Conservation (phyloP, 2,888 invertebrate genomes). For the Xestia sexstrigata region DNA sequence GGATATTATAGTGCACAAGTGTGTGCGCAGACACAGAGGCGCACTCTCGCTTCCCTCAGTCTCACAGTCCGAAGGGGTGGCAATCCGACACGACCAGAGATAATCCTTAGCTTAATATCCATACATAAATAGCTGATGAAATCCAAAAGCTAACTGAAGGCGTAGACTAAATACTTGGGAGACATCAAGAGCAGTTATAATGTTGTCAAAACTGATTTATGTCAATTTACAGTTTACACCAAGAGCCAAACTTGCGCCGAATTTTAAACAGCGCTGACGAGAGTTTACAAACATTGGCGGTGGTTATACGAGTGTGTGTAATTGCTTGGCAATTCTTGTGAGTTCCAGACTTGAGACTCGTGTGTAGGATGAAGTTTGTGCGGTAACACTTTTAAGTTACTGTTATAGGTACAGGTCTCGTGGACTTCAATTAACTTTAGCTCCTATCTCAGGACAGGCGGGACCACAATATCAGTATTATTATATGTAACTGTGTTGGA, state of each 20-base stretch:
- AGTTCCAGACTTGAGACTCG: constrained; percentile 25
- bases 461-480: background rate
- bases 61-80: background rate
- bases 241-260: constrained; percentile 43
- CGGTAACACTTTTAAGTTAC: constrained; percentile 16
- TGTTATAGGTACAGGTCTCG: background rate
- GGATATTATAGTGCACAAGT: background rate
- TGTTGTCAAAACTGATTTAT: constrained; percentile 55
- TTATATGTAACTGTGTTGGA: background rate
- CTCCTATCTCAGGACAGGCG: background rate
- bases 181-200: constrained; percentile 1
- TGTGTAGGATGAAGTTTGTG: constrained; percentile 13
- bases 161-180: background rate
- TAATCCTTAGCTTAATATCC: background rate
- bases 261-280: constrained; percentile 38
- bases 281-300: constrained; percentile 28
- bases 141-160: background rate
- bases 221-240: constrained; percentile 54
- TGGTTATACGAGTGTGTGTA: constrained; percentile 49
- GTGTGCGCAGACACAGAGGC: background rate
- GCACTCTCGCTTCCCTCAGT: background rate
- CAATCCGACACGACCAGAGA: background rate
- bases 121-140: background rate
- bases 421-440: background rate
- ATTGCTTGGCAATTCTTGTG: constrained; percentile 62